These are phyloP conservation scores for Leptinotarsa defecta DNA, from an alignment of 1,140 invertebrate species.

Conservation along the genomic window DNA sequence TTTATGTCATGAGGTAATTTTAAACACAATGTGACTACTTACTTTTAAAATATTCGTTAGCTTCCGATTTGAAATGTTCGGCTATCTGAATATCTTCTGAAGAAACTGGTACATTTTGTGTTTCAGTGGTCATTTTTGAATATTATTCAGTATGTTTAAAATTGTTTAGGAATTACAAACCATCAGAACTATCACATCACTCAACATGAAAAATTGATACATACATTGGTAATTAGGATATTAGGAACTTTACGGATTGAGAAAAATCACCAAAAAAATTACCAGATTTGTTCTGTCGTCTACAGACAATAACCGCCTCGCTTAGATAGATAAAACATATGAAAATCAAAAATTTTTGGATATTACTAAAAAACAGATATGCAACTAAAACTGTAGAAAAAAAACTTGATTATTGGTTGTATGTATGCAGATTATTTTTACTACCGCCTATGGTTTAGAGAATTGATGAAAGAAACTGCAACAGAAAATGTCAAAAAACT, in stretches of 20 bases:
- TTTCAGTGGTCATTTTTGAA: slow-evolving; percentile 33
- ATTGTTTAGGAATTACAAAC: not conserved
- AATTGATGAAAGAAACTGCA: too few relatives aligned
- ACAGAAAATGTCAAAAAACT: too few relatives aligned
- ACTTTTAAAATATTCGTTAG: slow-evolving; percentile 88
- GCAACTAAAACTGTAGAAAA: too few relatives aligned
- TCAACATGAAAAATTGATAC: not conserved
- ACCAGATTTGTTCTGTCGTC: too few relatives aligned
- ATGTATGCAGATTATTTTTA: too few relatives aligned
- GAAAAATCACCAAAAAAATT: not conserved
- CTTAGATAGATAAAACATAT: too few relatives aligned
- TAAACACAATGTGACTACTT: slow-evolving; percentile 53
- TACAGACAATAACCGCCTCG: too few relatives aligned
- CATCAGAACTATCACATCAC: not conserved
- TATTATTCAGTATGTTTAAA: not conserved
- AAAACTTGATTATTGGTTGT: too few relatives aligned
- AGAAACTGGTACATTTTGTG: slow-evolving; percentile 23
- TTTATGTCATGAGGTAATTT: slow-evolving; percentile 5
- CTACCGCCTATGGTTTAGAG: too few relatives aligned
- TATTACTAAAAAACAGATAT: too few relatives aligned
- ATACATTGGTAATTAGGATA: not conserved
- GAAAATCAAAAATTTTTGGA: too few relatives aligned
- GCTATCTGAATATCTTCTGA: slow-evolving; percentile 62
- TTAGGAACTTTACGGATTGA: not conserved
- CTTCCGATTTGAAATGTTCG: slow-evolving; percentile 79